Conservation (phyloP, 2,113 vertebrate genomes). For the Poecilia latipinna region DNA sequence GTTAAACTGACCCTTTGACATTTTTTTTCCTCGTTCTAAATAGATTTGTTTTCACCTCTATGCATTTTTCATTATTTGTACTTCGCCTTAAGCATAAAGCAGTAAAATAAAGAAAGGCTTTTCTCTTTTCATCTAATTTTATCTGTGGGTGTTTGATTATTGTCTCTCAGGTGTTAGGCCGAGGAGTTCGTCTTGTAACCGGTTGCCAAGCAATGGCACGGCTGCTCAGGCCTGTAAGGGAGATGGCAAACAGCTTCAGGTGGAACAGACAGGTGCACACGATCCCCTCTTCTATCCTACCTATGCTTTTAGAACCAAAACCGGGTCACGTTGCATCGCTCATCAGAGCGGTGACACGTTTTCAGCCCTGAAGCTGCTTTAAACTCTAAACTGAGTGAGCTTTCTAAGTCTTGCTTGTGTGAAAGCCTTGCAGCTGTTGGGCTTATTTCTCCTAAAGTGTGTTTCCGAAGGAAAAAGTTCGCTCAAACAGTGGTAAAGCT, state of each 20-base stretch:
- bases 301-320: slow-evolving; percentile 11
- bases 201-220: slow-evolving; percentile 87
- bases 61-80: neutral
- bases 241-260: slow-evolving; percentile 81
- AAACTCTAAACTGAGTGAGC: neutral
- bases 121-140: slow-evolving; percentile 29
- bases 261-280: slow-evolving; percentile 88
- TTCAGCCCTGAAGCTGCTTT: neutral
- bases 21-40: neutral
- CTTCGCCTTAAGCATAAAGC: too few species aligned
- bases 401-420: slow-evolving; percentile 3
- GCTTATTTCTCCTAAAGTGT: neutral
- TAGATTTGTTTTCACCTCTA: neutral
- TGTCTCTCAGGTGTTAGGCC: slow-evolving; percentile 85
- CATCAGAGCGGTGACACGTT: slow-evolving; percentile 14
- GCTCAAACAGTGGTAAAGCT: slow-evolving; percentile 13
- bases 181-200: slow-evolving; percentile 89
- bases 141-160: slow-evolving; percentile 71
- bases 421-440: neutral
- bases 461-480: neutral
- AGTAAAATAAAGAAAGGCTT: neutral
- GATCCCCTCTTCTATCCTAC: slow-evolving; percentile 32
- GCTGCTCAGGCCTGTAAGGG: slow-evolving; percentile 83
- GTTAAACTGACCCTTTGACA: neutral
- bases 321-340: neutral